phyloP scores from a whole-genome alignment of 2,888 invertebrate species.

The Orchesellides sinensis region DNA sequence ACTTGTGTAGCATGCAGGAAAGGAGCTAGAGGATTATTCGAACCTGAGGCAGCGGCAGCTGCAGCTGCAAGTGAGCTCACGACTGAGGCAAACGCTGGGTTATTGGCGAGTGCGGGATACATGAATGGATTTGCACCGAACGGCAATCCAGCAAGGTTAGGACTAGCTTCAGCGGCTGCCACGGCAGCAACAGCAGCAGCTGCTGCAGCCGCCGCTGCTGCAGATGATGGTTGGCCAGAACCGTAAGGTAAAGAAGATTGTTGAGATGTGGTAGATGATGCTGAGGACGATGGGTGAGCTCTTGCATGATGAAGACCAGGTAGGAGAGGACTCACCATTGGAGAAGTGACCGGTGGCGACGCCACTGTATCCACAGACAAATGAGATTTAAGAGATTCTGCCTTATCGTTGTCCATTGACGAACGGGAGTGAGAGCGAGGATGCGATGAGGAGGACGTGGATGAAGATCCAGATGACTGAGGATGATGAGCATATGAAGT shows the following conservation, averaged over 20 bases:
- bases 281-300: background rate
- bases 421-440: slow-evolving; percentile 2
- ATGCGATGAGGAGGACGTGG: no score
- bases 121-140: slow-evolving; percentile 46
- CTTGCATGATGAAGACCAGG: background rate
- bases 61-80: slow-evolving; percentile 34
- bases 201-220: slow-evolving; percentile 11
- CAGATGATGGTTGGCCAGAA: no score
- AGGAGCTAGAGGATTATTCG: slow-evolving; percentile 28
- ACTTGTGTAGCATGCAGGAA: slow-evolving; percentile 56
- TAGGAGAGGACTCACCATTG: slow-evolving; percentile 28
- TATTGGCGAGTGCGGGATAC: slow-evolving; percentile 43
- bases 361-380: slow-evolving; percentile 21
- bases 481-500: background rate
- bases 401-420: slow-evolving; percentile 8
- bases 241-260: background rate
- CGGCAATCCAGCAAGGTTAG: slow-evolving; percentile 28
- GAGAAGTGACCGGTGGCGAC: slow-evolving; percentile 4
- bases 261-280: no score
- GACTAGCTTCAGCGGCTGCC: slow-evolving; percentile 28
- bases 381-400: slow-evolving; percentile 3
- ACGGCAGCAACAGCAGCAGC: slow-evolving; percentile 17
- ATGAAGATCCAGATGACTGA: no score
- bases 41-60: slow-evolving; percentile 21
- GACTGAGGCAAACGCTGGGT: slow-evolving; percentile 55